phyloP scores from a whole-genome alignment of 2,888 invertebrate genomes.

The Ennomos erosarius region DNA sequence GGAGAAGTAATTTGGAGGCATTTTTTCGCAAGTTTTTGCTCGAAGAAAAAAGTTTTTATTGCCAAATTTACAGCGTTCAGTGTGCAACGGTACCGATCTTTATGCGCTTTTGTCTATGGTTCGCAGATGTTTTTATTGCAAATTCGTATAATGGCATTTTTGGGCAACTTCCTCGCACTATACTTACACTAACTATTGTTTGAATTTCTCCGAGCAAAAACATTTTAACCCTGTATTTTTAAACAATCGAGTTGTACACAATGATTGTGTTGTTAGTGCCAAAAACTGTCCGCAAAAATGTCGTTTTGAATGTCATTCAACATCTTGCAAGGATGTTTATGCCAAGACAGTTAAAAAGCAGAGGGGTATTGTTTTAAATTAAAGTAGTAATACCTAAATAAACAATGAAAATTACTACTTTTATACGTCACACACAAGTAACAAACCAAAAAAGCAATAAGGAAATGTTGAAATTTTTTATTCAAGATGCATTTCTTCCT shows the following conservation, averaged over 20 bases:
- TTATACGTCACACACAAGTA: too few relatives aligned
- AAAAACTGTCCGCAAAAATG: slow-evolving; percentile 48
- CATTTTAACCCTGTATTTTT: slow-evolving; percentile 56
- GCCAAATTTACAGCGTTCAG: slow-evolving; percentile 63
- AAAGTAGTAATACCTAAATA: too few relatives aligned
- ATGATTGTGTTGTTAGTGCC: slow-evolving; percentile 49
- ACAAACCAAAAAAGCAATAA: too few relatives aligned
- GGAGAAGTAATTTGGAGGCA: slow-evolving; percentile 51
- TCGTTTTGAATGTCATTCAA: slow-evolving; percentile 44
- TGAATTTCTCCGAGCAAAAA: slow-evolving; percentile 46
- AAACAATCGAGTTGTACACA: slow-evolving; percentile 50
- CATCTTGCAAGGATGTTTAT: slow-evolving; percentile 23
- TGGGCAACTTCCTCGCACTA: slow-evolving; percentile 47
- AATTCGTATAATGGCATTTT: slow-evolving; percentile 42
- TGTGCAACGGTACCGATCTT: slow-evolving; percentile 66
- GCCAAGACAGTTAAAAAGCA: slow-evolving; percentile 8
- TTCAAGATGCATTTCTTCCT: too few relatives aligned
- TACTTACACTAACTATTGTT: slow-evolving; percentile 49
- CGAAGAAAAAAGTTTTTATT: slow-evolving; percentile 59
- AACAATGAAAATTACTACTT: too few relatives aligned
- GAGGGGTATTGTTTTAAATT: slow-evolving; percentile 4
- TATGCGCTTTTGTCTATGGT: slow-evolving; percentile 61
- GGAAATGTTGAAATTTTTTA: too few relatives aligned
- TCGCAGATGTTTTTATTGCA: slow-evolving; percentile 65
- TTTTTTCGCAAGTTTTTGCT: slow-evolving; percentile 66